Evolutionary conservation across 1,140 invertebrate genomes (phyloP).

Genomic region (Manduca sexta): DNA sequence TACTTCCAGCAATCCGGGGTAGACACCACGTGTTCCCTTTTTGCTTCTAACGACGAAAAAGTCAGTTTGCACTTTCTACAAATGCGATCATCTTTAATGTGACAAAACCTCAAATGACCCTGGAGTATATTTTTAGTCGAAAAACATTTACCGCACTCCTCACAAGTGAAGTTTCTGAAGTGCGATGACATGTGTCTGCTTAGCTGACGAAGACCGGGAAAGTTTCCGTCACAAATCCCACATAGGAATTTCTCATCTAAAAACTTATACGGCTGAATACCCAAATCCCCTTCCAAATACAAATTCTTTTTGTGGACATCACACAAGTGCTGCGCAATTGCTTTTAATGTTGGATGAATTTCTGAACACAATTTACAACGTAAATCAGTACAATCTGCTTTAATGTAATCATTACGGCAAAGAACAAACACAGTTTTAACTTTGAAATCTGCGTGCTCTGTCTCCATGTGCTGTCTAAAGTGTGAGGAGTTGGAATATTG

Average conservation of each 20-base stretch:
- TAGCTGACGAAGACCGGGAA: not conserved
- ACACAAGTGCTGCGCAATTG: constrained; percentile 32
- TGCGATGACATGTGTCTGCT: not conserved
- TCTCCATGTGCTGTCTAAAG: constrained; percentile 45
- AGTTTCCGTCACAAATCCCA: not conserved
- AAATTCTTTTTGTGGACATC: constrained; percentile 25
- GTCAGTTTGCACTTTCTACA: constrained; percentile 18
- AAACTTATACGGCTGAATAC: constrained; percentile 34
- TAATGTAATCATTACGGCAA: constrained; percentile 25
- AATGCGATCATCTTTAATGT: constrained; percentile 3
- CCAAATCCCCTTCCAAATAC: constrained; percentile 27
- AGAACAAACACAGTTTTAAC: constrained; percentile 39
- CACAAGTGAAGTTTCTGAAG: not conserved
- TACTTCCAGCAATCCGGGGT: constrained; percentile 9
- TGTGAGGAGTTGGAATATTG: constrained; percentile 33
- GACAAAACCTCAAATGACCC: not conserved
- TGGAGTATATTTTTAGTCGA: not conserved
- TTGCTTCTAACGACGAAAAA: constrained; percentile 9
- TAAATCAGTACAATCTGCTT: constrained; percentile 40
- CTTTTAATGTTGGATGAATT: constrained; percentile 21
- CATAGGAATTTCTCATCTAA: not conserved
- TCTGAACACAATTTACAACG: constrained; percentile 31
- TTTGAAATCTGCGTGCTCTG: constrained; percentile 35
- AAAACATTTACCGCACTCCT: not conserved
- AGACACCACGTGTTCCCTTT: constrained; percentile 9